A percentile compares a stretch with the other conserved stretches of the same genome.
phyloP scores from a whole-genome alignment of 2,113 vertebrate genomes.

The Plectropomus leopardus region DNA sequence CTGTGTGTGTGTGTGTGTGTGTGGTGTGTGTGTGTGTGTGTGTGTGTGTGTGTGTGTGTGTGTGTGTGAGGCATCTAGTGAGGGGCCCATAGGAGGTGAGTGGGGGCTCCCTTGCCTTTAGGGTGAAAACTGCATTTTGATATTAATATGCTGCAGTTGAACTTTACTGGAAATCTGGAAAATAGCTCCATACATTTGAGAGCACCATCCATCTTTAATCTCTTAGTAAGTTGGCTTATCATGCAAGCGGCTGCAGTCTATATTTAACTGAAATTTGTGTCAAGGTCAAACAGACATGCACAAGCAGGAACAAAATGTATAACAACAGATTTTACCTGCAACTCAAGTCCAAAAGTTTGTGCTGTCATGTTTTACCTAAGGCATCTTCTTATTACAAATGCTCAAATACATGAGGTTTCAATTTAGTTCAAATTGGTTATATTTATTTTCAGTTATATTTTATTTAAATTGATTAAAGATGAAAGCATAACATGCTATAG shows the following conservation, averaged over 20 bases:
- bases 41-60: neutral
- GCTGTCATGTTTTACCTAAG: neutral
- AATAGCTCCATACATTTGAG: neutral
- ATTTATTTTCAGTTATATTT: neutral
- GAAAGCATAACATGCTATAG: too few relatives aligned
- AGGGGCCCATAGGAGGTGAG: constrained; percentile 12
- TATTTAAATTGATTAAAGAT: neutral
- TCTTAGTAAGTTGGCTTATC: neutral
- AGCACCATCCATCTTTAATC: neutral
- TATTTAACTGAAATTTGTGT: neutral
- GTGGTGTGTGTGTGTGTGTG: neutral
- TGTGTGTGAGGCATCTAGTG: neutral
- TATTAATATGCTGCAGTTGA: constrained; percentile 22
- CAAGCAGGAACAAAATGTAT: neutral
- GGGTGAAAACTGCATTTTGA: constrained; percentile 30
- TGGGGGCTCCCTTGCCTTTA: neutral
- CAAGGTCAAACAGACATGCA: neutral
- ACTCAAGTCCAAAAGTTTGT: too few relatives aligned
- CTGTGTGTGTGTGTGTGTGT: neutral
- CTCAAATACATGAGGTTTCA: neutral
- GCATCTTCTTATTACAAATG: neutral
- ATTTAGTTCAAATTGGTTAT: neutral
- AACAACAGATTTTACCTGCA: neutral
- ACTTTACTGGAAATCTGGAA: constrained; percentile 1
- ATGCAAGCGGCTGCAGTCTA: neutral